Base-by-base conservation (phyloP, 2,888 invertebrate species). In the Ophonus ardosiacus region DNA sequence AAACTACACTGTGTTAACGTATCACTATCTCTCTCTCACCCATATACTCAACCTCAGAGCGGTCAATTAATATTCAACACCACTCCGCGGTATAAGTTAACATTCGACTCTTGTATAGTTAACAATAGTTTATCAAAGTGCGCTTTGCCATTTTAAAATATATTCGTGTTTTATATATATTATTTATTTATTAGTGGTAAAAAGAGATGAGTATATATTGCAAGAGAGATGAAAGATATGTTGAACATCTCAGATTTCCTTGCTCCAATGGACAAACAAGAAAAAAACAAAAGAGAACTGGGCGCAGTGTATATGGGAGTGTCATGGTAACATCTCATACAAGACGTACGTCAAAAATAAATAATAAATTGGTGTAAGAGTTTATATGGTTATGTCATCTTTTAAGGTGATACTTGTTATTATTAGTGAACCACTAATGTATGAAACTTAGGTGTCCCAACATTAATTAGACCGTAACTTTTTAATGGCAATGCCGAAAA, bases 251-350 rank as follows among this genome's bases (percentile, higher is more conserved):
- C 18, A 74, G 71, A 43, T 74, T 74, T 74, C 71, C 71, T 74
- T 40, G 71, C 17, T 74, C n/a, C 43, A 40, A 74, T 74, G 71
- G 71, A 43, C 71, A 74, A 18, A 74, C 71, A 74, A 74, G 40
- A 74, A 74, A 74, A 74, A 74, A 74, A 74, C 71, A 74, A 40
- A 65, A 68, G 68, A 68, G 40, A 74, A 8, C 43, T 74, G 71
- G 71, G 71, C 43, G 71, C 71, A 74, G 71, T 74, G 17, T 43
- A 74, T 74, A 74, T 74, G 71, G 71, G 71, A 74, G 71, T 74
- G 71, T 43, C 71, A 74, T 17, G 3, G 43, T 74, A 43, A 40
- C 17, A 10, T 43, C 40, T 18, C 43, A 74, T 74, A 0, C 15
- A 4, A 40, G 71, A 74, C 71, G 17, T 74, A 74, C 71, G 40